Evolutionary conservation across 2,888 invertebrate genomes (phyloP).

Genomic region (Drosophila basisetae): DNA sequence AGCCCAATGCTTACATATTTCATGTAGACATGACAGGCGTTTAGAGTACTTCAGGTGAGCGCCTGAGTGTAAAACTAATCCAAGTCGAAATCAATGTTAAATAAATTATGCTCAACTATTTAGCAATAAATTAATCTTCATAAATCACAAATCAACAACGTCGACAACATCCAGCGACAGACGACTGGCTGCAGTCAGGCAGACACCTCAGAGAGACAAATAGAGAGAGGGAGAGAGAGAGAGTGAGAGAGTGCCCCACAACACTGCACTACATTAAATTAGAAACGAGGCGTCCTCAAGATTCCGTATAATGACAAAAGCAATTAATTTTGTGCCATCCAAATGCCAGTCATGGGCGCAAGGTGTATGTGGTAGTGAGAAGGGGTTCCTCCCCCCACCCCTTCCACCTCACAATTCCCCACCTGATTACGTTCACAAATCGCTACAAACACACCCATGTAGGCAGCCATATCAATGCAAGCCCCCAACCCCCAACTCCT

Average conservation of each 20-base stretch:
- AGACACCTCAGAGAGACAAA: slow-evolving; percentile 7
- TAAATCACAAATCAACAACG: slow-evolving; percentile 83
- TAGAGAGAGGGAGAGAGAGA: slow-evolving; percentile 2
- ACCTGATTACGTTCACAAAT: slow-evolving; percentile 83
- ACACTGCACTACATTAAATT: slow-evolving; percentile 74
- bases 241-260: slow-evolving; percentile 28
- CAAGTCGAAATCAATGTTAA: slow-evolving; percentile 78
- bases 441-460: slow-evolving; percentile 61
- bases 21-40: slow-evolving; percentile 31
- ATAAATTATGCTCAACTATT: slow-evolving; percentile 81
- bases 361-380: slow-evolving; percentile 43
- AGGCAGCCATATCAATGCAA: slow-evolving; percentile 53
- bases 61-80: slow-evolving; percentile 56
- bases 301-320: slow-evolving; percentile 85
- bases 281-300: slow-evolving; percentile 81
- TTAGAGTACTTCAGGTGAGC: slow-evolving; percentile 37
- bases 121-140: slow-evolving; percentile 84
- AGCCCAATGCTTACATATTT: slow-evolving; percentile 5
- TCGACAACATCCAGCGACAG: slow-evolving; percentile 45
- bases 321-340: slow-evolving; percentile 83
- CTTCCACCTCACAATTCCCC: slow-evolving; percentile 36
- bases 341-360: slow-evolving; percentile 60
- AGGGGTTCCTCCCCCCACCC: slow-evolving; percentile 25
- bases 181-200: slow-evolving; percentile 18
- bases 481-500: slow-evolving; percentile 4